Evolutionary conservation across 2,113 vertebrate species (phyloP).

Genomic region (Narcine bancroftii): DNA sequence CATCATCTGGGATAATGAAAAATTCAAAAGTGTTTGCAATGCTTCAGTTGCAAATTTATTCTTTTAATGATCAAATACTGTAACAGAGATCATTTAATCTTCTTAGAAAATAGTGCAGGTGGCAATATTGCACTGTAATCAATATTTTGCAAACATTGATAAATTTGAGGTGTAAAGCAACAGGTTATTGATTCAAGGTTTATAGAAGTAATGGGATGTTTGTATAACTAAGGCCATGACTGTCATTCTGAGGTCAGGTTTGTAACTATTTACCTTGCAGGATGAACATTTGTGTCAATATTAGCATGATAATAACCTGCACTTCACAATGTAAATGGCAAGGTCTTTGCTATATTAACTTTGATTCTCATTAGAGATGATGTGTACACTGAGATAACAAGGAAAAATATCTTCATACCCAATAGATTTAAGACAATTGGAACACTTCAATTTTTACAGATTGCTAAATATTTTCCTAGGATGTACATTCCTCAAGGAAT

Average conservation of each 20-base stretch:
- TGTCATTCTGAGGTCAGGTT: constrained; percentile 32
- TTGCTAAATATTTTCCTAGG: background rate
- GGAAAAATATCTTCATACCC: constrained; percentile 24
- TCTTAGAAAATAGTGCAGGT: background rate
- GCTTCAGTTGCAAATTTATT: background rate
- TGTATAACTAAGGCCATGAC: constrained; percentile 25
- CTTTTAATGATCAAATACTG: background rate
- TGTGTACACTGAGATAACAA: constrained; percentile 1
- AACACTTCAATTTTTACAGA: constrained; percentile 8
- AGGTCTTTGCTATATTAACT: constrained; percentile 15
- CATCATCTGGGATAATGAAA: background rate
- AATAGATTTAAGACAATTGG: background rate
- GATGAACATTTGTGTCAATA: constrained; percentile 1
- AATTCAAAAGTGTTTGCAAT: background rate
- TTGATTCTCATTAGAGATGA: background rate
- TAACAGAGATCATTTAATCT: constrained; percentile 10
- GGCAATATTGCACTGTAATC: background rate
- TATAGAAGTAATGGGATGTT: background rate
- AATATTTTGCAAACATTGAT: constrained; percentile 26
- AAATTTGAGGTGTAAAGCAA: background rate
- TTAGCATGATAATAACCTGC: constrained; percentile 18
- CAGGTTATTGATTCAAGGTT: constrained; percentile 22
- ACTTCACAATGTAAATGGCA: constrained; percentile 20
- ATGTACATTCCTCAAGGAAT: too few species aligned
- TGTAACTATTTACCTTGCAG: constrained; percentile 7